Conservation (phyloP, 2,113 vertebrate species). For the Mesitornis unicolor region DNA sequence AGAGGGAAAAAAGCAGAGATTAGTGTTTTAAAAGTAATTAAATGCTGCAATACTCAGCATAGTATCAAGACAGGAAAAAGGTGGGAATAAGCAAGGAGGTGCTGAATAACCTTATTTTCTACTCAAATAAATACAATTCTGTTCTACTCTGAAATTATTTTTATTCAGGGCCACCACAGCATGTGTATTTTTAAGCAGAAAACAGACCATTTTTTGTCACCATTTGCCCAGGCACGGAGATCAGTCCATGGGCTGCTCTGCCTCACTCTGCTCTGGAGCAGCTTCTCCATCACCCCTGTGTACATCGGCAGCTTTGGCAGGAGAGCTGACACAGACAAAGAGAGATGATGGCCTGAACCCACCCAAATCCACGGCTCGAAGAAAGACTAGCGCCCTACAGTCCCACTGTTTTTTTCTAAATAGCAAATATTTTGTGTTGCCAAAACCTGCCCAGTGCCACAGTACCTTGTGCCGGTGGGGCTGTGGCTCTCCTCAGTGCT, state of each 20-base stretch:
- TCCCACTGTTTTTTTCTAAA: background rate
- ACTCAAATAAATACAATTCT: background rate
- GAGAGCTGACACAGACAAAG: background rate
- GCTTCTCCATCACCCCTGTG: background rate
- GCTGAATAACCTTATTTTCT: background rate
- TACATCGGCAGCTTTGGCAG: background rate
- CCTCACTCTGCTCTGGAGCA: accelerated
- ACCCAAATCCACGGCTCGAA: accelerated
- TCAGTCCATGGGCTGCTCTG: background rate
- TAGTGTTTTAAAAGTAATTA: background rate
- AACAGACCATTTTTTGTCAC: background rate
- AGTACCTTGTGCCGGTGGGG: background rate
- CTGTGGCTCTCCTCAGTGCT: background rate
- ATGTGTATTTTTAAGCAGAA: background rate
- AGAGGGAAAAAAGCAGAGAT: background rate
- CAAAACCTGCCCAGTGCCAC: too few species aligned
- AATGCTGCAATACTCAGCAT: background rate
- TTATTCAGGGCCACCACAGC: accelerated
- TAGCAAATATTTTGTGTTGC: background rate
- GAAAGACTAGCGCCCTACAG: accelerated
- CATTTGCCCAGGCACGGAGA: too few species aligned
- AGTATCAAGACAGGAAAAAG: background rate
- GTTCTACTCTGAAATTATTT: background rate
- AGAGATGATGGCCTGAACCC: background rate
- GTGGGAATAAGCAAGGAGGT: background rate